Base-by-base conservation (phyloP, 1,140 invertebrate species). In the Ceratosolen fusciceps region DNA sequence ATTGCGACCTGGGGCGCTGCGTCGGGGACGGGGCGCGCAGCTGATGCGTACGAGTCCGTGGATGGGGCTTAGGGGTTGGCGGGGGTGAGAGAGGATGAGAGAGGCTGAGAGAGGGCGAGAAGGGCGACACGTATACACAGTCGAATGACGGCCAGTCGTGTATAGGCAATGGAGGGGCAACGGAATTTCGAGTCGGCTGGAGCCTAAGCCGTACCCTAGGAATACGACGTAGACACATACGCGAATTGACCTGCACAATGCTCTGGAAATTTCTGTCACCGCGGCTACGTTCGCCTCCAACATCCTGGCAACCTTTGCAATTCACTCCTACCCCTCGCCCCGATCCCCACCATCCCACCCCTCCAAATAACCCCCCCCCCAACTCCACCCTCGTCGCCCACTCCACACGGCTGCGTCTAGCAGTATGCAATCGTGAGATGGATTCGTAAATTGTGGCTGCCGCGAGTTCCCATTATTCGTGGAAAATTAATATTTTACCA, bases 401-500 rank as follows among this genome's bases (percentile, higher is more conserved):
- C 39, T 43, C 5, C 39, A 12, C 12, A 43, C 12, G 39, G 5
- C 5, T 12, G 39, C 39, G 39, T 43, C 5, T n/a, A n/a, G n/a
- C n/a, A n/a, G n/a, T 43, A 54, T 19, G 26, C 12, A 60, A 31
- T 60, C 47, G 70, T 34, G 47, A 72, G 47, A 54, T 54, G 47
- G 49, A 71, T 71, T 52, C 43, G 24, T 52, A 21, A 54, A 72
- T 54, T 29, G 16, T 19, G 19, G 16, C 5, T 9, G 19, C 16
- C 24, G 7, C 58, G 58, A 60, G 31, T 34, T 3, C 21, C 24
- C 58, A 58, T 73, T 58, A 43, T 58, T 73, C 34, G n/a, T 12
- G 1, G 84, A 83, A 86, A 86, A 89, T 88, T 86, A 88, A 89
- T 88, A 89, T 88, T 88, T 88, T 85, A 85, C 84, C 85, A 86